Percentiles rank a stretch among this genome's conserved stretches.
Conservation (phyloP, 2,113 vertebrate species). For the Myiozetetes cayanensis region DNA sequence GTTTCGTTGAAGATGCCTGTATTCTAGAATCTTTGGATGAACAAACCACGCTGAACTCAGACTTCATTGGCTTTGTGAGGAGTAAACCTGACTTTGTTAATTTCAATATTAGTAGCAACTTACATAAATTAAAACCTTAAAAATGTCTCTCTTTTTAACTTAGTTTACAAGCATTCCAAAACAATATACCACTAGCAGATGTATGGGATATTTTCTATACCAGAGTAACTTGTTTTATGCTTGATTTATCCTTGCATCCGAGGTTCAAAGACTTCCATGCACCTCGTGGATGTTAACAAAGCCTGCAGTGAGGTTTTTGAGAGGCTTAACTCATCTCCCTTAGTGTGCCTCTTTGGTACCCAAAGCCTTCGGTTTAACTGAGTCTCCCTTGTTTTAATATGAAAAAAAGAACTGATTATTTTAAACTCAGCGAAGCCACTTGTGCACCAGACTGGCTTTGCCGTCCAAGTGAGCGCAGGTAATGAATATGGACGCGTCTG, state of each 20-base stretch:
- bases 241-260: not conserved
- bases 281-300: not conserved
- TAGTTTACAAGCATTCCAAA: not conserved
- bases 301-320: not conserved
- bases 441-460: not conserved
- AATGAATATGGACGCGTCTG: rapidly evolving
- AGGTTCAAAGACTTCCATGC: not conserved
- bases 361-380: not conserved
- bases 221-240: not conserved
- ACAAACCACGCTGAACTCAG: not conserved
- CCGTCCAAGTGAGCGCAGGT: rapidly evolving
- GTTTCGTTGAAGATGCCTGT: not conserved
- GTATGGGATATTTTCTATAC: not conserved
- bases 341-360: not conserved
- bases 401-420: not conserved
- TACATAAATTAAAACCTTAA: not conserved
- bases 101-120: not conserved
- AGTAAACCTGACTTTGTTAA: not conserved
- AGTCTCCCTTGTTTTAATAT: not conserved
- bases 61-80: not conserved
- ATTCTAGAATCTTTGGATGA: not conserved
- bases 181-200: not conserved
- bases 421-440: not conserved
- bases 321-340: not conserved
- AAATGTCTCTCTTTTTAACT: not conserved